Evolutionary conservation across 2,888 invertebrate species (phyloP).

Genomic region (Laspeyria flexula): DNA sequence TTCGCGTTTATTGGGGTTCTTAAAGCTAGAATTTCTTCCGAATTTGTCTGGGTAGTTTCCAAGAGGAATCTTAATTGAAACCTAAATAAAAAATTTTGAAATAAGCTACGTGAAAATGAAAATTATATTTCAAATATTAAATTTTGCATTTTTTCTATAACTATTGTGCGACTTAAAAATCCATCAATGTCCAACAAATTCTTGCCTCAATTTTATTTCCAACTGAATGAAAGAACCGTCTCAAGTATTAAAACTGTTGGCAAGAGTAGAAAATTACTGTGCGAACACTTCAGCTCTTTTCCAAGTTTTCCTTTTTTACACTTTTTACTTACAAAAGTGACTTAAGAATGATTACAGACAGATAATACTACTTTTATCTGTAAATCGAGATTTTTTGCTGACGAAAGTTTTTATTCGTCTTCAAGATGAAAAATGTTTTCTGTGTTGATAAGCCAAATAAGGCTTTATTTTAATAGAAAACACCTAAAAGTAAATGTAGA

Average conservation of each 20-base stretch:
- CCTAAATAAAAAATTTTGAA: no score
- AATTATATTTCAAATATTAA: no score
- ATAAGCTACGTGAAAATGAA: no score
- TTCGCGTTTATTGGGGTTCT: no score
- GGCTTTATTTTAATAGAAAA: no score
- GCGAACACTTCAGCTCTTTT: constrained; percentile 27
- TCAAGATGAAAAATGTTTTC: not conserved
- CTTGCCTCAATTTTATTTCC: constrained; percentile 2
- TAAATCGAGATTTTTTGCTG: constrained; percentile 15
- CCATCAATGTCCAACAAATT: not conserved
- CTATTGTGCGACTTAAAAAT: no score
- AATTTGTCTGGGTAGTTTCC: no score
- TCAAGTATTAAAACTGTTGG: constrained; percentile 22
- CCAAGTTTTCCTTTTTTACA: constrained; percentile 14
- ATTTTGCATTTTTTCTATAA: not conserved
- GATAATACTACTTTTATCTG: constrained; percentile 32
- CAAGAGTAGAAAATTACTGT: constrained; percentile 26
- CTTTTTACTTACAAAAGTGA: constrained; percentile 12
- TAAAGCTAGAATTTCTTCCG: no score
- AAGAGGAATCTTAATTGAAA: no score
- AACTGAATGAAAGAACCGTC: constrained; percentile 22
- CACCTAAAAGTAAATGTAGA: no score
- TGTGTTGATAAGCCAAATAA: no score
- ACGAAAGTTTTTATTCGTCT: constrained; percentile 12
- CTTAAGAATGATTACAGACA: constrained; percentile 28